phyloP scores from a whole-genome alignment of 2,888 invertebrate genomes.

The Rhodophaea formosa region DNA sequence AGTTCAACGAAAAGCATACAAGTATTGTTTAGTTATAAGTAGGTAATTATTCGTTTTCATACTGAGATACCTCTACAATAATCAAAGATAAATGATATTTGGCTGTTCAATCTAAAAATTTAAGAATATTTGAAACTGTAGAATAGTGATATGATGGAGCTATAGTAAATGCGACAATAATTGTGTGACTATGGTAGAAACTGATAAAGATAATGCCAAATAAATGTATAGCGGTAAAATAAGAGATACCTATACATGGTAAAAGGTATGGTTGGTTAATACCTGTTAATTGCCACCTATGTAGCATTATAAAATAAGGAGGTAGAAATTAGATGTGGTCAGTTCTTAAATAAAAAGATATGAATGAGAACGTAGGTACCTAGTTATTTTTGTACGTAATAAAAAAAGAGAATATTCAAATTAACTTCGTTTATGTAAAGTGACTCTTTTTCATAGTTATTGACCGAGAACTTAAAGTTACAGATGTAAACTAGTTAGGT shows the following conservation, averaged over 20 bases:
- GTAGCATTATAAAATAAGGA: too few species aligned
- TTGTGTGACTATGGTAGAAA: constrained; percentile 32
- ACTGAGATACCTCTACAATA: neutral
- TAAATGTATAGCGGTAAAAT: constrained; percentile 20
- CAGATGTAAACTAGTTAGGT: too few species aligned
- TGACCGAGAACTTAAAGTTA: too few species aligned
- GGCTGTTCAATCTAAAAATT: neutral
- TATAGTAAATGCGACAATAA: constrained; percentile 46
- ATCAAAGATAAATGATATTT: neutral
- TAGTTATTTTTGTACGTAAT: too few species aligned
- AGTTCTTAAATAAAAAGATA: too few species aligned
- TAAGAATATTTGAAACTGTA: neutral
- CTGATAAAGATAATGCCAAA: constrained; percentile 32
- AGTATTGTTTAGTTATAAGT: neutral
- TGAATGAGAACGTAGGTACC: too few species aligned
- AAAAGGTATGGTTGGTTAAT: neutral
- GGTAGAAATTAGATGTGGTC: too few species aligned
- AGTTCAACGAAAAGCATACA: too few species aligned
- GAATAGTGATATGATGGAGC: constrained; percentile 19
- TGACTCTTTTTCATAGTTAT: too few species aligned
- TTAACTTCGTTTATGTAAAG: too few species aligned
- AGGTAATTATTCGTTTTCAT: neutral
- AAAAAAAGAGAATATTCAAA: too few species aligned
- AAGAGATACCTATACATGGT: neutral
- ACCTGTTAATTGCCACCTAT: neutral